Conservation (phyloP, 2,113 vertebrate species). For the Hiodon alosoides region DNA sequence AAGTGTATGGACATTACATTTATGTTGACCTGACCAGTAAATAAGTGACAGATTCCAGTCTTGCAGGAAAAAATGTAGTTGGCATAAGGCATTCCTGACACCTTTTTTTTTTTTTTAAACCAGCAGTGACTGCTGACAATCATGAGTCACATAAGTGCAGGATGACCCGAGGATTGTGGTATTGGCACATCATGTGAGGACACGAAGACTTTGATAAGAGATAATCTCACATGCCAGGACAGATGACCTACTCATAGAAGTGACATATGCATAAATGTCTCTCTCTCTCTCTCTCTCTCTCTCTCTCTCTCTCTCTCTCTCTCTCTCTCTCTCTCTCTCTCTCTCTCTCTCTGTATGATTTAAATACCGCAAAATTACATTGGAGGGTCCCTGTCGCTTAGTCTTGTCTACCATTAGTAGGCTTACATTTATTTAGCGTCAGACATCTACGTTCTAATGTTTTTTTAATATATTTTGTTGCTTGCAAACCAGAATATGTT, state of each 20-base stretch:
- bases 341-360: no score
- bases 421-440: no score
- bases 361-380: no score
- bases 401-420: no score
- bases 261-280: no score
- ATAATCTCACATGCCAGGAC: not conserved
- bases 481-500: no score
- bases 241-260: not conserved
- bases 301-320: no score
- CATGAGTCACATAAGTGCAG: not conserved
- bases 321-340: no score
- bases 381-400: no score
- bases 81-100: not conserved
- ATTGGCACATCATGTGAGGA: not conserved
- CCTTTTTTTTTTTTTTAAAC: not conserved
- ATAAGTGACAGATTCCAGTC: conserved; percentile 4
- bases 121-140: not conserved
- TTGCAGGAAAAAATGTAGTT: not conserved
- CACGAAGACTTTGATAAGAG: not conserved
- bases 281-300: no score
- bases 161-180: not conserved
- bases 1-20: conserved; percentile 1
- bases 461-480: no score
- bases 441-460: no score
- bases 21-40: conserved; percentile 13